Percentiles rank a stretch among this genome's conserved stretches.
phyloP scores from a whole-genome alignment of 2,113 vertebrate species.

The Grallaria varia region DNA sequence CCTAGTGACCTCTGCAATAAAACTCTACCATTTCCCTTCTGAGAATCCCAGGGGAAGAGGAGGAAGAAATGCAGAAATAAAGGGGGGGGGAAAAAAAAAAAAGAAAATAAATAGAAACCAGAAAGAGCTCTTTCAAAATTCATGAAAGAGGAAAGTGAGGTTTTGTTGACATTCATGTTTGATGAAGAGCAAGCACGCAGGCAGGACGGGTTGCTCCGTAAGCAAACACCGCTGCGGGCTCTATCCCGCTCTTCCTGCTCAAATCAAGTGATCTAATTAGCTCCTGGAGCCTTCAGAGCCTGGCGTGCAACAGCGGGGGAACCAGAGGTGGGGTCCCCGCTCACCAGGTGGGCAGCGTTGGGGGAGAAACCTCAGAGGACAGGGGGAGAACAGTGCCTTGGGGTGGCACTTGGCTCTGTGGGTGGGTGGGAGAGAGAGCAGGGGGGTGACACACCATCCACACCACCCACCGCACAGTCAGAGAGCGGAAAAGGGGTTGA shows the following conservation, averaged over 20 bases:
- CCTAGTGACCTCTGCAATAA: background rate
- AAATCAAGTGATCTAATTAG: conserved; percentile 35
- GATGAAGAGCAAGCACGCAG: conserved; percentile 54
- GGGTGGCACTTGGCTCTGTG: background rate
- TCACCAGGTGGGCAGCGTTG: background rate
- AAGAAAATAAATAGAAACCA: background rate
- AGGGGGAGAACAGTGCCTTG: background rate
- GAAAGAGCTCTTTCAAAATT: conserved; percentile 68
- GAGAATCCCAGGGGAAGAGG: background rate
- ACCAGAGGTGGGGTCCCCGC: background rate
- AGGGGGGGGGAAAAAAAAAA: too few relatives aligned
- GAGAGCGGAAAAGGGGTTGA: conserved; percentile 4
- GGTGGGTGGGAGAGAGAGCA: conserved; percentile 1
- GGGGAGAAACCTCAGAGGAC: background rate
- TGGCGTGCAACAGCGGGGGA: background rate
- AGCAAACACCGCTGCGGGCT: conserved; percentile 59
- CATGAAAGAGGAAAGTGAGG: conserved; percentile 54
- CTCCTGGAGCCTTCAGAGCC: background rate
- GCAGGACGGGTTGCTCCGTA: background rate
- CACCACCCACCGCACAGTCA: background rate
- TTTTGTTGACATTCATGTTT: conserved; percentile 75
- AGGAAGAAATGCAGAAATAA: background rate
- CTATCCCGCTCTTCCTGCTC: background rate
- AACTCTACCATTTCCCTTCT: background rate
- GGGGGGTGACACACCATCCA: background rate